Evolutionary conservation across 23 tunicate species (phyloP).

Genomic region (Trididemnum clinides): DNA sequence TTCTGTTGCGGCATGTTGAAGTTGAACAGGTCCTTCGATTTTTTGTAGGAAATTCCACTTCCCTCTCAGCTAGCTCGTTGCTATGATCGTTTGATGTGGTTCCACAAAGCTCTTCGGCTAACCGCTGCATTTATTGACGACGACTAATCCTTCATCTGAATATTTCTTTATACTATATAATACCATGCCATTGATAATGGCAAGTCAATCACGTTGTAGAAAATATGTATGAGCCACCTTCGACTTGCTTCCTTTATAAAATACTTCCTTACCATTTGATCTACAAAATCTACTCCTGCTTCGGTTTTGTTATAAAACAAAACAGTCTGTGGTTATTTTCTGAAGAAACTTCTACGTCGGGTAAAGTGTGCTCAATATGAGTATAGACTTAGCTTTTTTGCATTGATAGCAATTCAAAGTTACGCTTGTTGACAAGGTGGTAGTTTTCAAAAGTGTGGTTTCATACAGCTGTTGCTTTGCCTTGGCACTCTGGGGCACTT

Average conservation of each 20-base stretch:
- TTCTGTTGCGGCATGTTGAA: background rate
- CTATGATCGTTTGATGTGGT: background rate
- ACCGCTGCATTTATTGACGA: background rate
- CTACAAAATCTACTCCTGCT: background rate
- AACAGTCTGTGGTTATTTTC: background rate
- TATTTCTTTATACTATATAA: background rate
- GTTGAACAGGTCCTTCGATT: background rate
- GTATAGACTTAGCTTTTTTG: background rate
- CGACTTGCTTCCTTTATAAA: background rate
- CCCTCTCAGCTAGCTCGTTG: background rate
- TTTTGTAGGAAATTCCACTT: background rate
- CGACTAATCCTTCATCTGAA: background rate
- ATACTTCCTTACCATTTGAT: too few relatives aligned
- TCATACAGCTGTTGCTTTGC: slow-evolving; percentile 31
- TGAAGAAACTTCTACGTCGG: background rate
- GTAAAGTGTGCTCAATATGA: background rate
- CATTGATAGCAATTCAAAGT: background rate
- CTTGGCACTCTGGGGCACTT: slow-evolving; percentile 16
- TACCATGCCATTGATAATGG: background rate
- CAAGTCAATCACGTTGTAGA: too few relatives aligned
- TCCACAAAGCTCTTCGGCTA: background rate
- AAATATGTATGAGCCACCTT: background rate
- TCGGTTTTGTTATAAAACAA: background rate
- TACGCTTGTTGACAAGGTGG: background rate
- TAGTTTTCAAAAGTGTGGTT: slow-evolving; percentile 25